phyloP scores from a whole-genome alignment of 1,140 invertebrate genomes.

The Cheumatopsyche charites region DNA sequence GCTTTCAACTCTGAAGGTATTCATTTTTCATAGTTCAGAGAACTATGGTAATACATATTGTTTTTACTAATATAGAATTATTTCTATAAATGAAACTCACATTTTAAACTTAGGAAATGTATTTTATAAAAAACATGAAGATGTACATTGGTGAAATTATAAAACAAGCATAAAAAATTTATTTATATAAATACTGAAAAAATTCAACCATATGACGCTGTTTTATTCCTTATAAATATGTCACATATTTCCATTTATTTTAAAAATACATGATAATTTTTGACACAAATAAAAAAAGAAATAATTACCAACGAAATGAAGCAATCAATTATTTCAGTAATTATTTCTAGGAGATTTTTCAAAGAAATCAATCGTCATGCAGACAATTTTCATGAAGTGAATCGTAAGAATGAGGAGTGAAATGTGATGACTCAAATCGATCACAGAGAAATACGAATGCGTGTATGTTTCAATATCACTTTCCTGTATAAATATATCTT shows the following conservation, averaged over 20 bases:
- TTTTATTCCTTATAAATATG: neutral
- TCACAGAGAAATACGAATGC: constrained; percentile 19
- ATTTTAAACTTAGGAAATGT: constrained; percentile 20
- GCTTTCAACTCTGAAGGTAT: constrained; percentile 89
- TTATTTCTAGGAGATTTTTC: neutral
- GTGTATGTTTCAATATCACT: constrained; percentile 2
- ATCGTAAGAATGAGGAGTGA: constrained; percentile 7
- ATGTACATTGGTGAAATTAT: constrained; percentile 20
- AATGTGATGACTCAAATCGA: constrained; percentile 23
- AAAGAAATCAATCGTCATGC: neutral
- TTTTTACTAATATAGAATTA: neutral
- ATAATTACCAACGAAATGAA: too few species aligned
- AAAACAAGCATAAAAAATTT: constrained; percentile 10
- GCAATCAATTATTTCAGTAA: too few species aligned
- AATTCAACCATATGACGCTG: neutral
- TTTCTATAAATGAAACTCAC: neutral
- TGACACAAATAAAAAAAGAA: too few species aligned
- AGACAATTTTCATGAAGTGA: constrained; percentile 24
- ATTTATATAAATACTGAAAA: neutral
- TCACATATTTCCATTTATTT: neutral
- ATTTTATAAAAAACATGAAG: constrained; percentile 27
- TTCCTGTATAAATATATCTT: constrained; percentile 37
- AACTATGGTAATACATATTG: neutral
- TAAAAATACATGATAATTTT: neutral
- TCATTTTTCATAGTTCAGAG: constrained; percentile 72